Evolutionary conservation across 2,113 vertebrate species (phyloP).

Genomic region (Siphamia tubifer): DNA sequence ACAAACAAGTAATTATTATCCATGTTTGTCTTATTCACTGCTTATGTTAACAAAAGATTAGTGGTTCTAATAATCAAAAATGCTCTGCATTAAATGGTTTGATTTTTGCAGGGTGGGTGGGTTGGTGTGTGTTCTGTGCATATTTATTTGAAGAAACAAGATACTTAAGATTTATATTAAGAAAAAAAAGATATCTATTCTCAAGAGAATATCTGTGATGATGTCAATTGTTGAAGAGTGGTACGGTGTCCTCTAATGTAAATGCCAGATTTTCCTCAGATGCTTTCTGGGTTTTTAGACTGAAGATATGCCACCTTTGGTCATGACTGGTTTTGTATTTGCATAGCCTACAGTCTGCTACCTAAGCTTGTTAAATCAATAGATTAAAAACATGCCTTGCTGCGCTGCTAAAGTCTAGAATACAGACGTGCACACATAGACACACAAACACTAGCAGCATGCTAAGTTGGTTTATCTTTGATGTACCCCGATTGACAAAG

Average conservation of each 20-base stretch:
- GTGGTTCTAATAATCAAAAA: conserved; percentile 46
- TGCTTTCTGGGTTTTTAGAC: background rate
- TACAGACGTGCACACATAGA: conserved; percentile 17
- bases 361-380: conserved; percentile 54
- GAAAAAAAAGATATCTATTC: no score
- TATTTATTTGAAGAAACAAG: no score
- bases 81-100: conserved; percentile 42
- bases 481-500: conserved; percentile 64
- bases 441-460: conserved; percentile 60
- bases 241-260: background rate
- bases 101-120: no score
- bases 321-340: conserved; percentile 39
- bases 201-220: no score
- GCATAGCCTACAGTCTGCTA: conserved; percentile 47
- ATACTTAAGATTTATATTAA: no score
- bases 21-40: conserved; percentile 80
- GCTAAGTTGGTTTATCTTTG: conserved; percentile 63
- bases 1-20: conserved; percentile 90
- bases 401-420: conserved; percentile 40
- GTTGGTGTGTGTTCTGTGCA: no score
- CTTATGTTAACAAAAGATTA: conserved; percentile 48
- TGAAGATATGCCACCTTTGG: conserved; percentile 1
- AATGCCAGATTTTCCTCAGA: conserved; percentile 9
- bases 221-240: background rate
- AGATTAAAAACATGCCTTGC: conserved; percentile 32